Base-by-base conservation (phyloP, 1,140 invertebrate genomes). In the Drosophila grimshawi region DNA sequence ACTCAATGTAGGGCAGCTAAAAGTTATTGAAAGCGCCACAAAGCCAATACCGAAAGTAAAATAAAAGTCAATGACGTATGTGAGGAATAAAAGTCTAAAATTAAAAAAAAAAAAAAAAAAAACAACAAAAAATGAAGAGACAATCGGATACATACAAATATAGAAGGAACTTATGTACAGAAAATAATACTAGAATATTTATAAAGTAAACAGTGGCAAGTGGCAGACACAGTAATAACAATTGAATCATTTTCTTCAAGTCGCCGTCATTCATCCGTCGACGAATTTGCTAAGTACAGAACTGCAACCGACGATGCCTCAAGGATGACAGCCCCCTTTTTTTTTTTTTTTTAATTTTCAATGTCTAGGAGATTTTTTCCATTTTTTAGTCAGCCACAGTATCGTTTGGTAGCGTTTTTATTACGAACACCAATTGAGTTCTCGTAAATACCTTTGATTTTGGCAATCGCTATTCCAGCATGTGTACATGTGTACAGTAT, bases 41-140 rank as follows among this genome's bases (percentile, higher is more conserved):
- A 71, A 86, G 64, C 74, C 81, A 81, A 65, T 64, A 53, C 70
- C 74, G 49, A 81, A 86, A 86, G 78, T 86, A 76, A 86, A 86
- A 81, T 86, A 82, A 86, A 86, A 81, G 70, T 81, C 78, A 86
- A 86, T 86, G 81, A 81, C 66, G 60, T 78, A 67, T 48, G 48
- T 64, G 52, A 49, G 5, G 30, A 49, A 75, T 86, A 76, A 81
- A 72, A 79, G 48, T 72, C 69, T 2, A 43, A 0, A 19, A 3
- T n/a, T n/a, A 43, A 43, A 43, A 43, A 3, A 7, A 5, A 37
- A 5, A 37, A 37, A 5, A 3, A 7, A 37, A 37, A 37, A 5
- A 2, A 19, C 19, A 19, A n/a, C n/a, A 19, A 19, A 19, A 19
- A 19, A 19, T 19, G 19, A 19, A 19, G 19, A 19, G 19, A 19